These are phyloP conservation scores for Bombus sibiricus DNA, from an alignment of 1,140 invertebrate genomes.

Conservation along the genomic window DNA sequence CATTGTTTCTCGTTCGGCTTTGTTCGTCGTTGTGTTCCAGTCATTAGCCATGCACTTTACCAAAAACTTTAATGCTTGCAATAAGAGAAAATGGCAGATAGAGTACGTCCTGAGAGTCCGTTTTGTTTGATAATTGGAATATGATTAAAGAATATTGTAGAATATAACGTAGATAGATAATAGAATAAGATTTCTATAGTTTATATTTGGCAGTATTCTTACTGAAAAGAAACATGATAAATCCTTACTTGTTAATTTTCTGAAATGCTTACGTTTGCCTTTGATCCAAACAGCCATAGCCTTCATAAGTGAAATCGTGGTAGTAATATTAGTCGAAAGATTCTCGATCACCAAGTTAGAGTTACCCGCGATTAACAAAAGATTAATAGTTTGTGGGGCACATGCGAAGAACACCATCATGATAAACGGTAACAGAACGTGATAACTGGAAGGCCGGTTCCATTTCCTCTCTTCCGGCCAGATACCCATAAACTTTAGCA, in stretches of 20 bases:
- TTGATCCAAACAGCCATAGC: conserved; percentile 46
- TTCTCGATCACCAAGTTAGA: conserved; percentile 54
- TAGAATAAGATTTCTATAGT: too few species aligned
- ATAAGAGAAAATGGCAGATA: not conserved
- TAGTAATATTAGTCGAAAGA: conserved; percentile 47
- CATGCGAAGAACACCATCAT: conserved; percentile 37
- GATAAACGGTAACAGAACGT: conserved; percentile 1
- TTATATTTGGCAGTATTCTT: too few species aligned
- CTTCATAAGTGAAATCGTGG: conserved; percentile 46
- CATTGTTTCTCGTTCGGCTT: conserved; percentile 40
- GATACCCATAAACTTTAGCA: conserved; percentile 48
- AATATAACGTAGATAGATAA: not conserved
- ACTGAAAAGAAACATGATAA: too few species aligned
- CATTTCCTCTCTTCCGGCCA: conserved; percentile 52
- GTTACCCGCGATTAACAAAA: conserved; percentile 29
- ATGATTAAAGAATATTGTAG: not conserved
- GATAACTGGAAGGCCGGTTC: conserved; percentile 31
- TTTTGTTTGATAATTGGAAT: not conserved
- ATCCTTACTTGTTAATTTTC: too few species aligned
- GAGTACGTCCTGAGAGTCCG: too few species aligned
- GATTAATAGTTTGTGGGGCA: conserved; percentile 38
- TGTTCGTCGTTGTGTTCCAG: conserved; percentile 12
- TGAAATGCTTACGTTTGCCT: conserved; percentile 52
- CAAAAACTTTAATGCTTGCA: conserved; percentile 52
- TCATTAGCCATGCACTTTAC: conserved; percentile 53